Percentiles rank a stretch among this genome's conserved stretches.
Evolutionary conservation across 1,140 invertebrate genomes (phyloP).

Genomic region (Drosophila subpulchrella): DNA sequence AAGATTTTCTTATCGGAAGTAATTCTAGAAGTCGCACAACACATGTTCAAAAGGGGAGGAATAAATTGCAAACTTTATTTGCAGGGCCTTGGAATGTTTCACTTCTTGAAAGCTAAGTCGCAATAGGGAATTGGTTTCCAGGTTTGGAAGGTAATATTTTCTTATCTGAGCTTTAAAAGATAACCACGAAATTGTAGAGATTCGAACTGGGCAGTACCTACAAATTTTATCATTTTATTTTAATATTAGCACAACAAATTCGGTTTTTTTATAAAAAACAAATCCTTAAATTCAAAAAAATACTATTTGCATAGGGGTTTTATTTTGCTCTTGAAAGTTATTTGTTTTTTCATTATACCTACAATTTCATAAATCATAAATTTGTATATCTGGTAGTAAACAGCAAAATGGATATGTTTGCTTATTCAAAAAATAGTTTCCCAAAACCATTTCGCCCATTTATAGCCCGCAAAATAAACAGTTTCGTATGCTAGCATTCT

Average conservation of each 20-base stretch:
- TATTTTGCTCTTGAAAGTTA: too few species aligned
- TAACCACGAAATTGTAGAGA: neutral
- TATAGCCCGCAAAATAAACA: constrained; percentile 35
- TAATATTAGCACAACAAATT: too few species aligned
- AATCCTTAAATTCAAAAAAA: too few species aligned
- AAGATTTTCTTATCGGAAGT: constrained; percentile 25
- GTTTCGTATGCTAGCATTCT: neutral
- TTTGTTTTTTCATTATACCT: neutral
- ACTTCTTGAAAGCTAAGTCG: constrained; percentile 17
- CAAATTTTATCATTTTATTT: neutral
- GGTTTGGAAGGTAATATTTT: constrained; percentile 4
- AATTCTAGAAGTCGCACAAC: constrained; percentile 22
- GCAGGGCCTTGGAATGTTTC: neutral
- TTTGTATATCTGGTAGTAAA: constrained; percentile 27
- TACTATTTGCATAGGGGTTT: too few species aligned
- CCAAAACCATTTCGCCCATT: constrained; percentile 5
- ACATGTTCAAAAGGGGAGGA: neutral
- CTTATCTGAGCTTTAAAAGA: constrained; percentile 14
- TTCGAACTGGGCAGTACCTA: neutral
- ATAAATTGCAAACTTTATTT: constrained; percentile 24
- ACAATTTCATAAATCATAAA: constrained; percentile 10
- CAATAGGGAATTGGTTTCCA: constrained; percentile 9
- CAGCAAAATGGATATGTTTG: constrained; percentile 10
- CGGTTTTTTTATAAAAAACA: neutral
- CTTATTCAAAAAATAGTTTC: constrained; percentile 16